Conservation (phyloP, 2,113 vertebrate species). For the Etia nguti region DNA sequence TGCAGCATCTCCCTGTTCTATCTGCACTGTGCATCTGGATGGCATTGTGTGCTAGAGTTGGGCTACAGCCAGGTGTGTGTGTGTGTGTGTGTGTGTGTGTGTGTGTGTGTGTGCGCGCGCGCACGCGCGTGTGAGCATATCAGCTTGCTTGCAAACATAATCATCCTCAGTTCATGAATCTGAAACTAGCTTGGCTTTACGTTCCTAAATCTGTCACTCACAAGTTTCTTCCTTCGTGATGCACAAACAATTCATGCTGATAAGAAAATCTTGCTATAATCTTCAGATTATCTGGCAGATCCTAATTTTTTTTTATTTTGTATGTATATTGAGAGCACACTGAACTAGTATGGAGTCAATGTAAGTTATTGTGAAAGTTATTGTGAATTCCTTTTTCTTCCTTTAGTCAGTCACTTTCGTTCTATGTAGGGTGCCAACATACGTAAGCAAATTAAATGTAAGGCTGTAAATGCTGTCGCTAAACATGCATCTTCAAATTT, state of each 20-base stretch:
- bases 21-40: constrained; percentile 68
- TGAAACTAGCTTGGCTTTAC: constrained; percentile 41
- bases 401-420: neutral
- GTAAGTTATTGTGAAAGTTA: neutral
- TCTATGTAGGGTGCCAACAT: neutral
- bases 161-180: constrained; percentile 46
- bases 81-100: neutral
- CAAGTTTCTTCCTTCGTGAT: constrained; percentile 13
- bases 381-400: neutral
- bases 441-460: neutral
- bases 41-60: constrained; percentile 62
- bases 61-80: constrained; percentile 47
- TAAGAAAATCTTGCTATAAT: constrained; percentile 10
- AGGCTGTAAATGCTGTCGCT: neutral
- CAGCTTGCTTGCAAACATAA: constrained; percentile 23
- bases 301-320: neutral
- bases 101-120: neutral
- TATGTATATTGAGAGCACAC: neutral
- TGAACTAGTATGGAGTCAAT: neutral
- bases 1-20: constrained; percentile 56
- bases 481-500: neutral
- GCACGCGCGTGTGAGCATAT: neutral
- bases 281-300: neutral
- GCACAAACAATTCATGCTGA: neutral
- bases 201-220: constrained; percentile 40